phyloP scores from a whole-genome alignment of 2,113 vertebrate species.

The Elgaria multicarinata region DNA sequence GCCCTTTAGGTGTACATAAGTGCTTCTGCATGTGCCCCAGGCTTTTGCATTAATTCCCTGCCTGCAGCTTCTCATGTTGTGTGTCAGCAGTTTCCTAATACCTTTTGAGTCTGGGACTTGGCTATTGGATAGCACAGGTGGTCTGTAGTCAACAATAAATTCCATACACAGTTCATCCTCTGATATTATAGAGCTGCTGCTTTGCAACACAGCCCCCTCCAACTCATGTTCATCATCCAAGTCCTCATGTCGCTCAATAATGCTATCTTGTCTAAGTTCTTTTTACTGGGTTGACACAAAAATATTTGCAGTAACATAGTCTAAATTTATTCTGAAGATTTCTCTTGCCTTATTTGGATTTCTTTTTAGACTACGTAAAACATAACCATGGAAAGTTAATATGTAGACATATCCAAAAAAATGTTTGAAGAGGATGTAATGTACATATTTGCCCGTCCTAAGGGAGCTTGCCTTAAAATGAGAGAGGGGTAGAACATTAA shows the following conservation, averaged over 20 bases:
- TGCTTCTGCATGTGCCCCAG: neutral
- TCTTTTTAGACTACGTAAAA: no score
- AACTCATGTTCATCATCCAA: neutral
- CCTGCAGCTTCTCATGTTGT: neutral
- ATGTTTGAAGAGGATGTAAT: no score
- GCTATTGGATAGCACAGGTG: neutral
- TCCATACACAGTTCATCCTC: neutral
- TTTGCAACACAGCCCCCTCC: neutral
- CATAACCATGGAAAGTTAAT: no score
- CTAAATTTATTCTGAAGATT: neutral
- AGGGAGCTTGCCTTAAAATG: no score
- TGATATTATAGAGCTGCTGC: neutral
- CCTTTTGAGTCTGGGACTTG: neutral
- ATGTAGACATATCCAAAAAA: no score
- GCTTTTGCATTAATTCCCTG: neutral
- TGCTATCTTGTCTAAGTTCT: neutral
- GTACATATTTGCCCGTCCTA: no score
- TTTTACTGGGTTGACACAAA: neutral
- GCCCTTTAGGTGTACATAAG: neutral
- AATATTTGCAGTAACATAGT: neutral
- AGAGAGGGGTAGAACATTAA: no score
- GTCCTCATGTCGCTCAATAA: neutral
- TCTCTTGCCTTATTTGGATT: no score
- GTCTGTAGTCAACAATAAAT: neutral
- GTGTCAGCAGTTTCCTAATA: neutral